Evolutionary conservation across 2,113 vertebrate species (phyloP).

Genomic region (Helogale parvula): DNA sequence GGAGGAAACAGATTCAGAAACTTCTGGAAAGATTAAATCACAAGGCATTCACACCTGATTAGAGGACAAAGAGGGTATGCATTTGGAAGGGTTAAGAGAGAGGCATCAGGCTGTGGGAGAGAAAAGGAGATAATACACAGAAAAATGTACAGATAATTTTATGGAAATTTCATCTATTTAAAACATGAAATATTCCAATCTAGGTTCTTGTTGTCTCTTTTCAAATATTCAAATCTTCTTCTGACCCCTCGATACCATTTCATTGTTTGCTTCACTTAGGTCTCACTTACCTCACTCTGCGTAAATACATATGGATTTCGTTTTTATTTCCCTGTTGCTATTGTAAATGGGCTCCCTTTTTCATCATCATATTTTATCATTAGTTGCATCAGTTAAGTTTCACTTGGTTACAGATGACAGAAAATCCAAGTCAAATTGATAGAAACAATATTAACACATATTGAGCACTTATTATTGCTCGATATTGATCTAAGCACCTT

Average conservation of each 20-base stretch:
- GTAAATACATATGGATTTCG: neutral
- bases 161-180: slow-evolving; percentile 4
- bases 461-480: neutral
- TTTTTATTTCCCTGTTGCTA: neutral
- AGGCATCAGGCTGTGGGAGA: neutral
- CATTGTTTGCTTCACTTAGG: neutral
- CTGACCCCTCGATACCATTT: neutral
- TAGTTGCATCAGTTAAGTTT: neutral
- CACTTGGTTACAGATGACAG: neutral
- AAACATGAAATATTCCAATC: neutral
- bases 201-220: neutral
- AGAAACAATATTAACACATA: neutral
- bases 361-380: neutral
- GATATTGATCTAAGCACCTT: neutral
- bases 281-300: neutral
- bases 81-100: neutral
- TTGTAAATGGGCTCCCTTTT: neutral
- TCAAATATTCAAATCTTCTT: neutral
- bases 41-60: neutral
- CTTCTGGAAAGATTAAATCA: neutral
- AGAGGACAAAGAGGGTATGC: neutral
- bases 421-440: neutral
- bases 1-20: slow-evolving; percentile 26
- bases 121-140: neutral
- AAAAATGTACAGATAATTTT: neutral